Percentiles rank a stretch among this genome's conserved stretches.
Conservation (phyloP, 2,888 invertebrate species). For the Caradrina clavipalpis region DNA sequence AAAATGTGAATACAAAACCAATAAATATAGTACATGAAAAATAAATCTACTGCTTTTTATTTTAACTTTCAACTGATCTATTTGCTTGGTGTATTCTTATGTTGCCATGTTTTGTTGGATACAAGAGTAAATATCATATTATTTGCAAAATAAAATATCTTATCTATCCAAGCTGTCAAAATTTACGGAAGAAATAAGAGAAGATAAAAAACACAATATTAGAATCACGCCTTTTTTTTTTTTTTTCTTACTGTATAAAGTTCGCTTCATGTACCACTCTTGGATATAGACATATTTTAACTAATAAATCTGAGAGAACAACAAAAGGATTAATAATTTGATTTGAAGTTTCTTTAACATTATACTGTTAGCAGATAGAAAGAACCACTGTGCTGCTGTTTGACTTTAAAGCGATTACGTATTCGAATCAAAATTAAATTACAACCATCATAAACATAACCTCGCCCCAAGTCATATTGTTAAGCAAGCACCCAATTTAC, state of each 20-base stretch:
- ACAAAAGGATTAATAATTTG: background rate
- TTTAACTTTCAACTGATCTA: background rate
- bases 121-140: too few relatives aligned
- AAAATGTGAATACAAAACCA: conserved; percentile 89
- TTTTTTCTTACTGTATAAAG: too few relatives aligned
- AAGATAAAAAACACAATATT: too few relatives aligned
- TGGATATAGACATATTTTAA: background rate
- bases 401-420: background rate
- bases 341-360: background rate
- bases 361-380: background rate
- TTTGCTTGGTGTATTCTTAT: too few relatives aligned
- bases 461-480: conserved; percentile 26
- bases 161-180: background rate
- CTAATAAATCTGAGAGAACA: background rate
- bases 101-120: too few relatives aligned
- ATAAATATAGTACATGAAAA: conserved; percentile 86
- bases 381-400: background rate
- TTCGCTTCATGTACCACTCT: too few relatives aligned
- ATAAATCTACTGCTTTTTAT: conserved; percentile 36
- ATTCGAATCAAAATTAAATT: conserved; percentile 22
- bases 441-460: conserved; percentile 11
- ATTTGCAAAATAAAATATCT: too few relatives aligned
- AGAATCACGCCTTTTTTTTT: too few relatives aligned
- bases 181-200: background rate
- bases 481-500: conserved; percentile 37